Base-by-base conservation (phyloP, 2,888 invertebrate species). In the Eupeodes luniger region DNA sequence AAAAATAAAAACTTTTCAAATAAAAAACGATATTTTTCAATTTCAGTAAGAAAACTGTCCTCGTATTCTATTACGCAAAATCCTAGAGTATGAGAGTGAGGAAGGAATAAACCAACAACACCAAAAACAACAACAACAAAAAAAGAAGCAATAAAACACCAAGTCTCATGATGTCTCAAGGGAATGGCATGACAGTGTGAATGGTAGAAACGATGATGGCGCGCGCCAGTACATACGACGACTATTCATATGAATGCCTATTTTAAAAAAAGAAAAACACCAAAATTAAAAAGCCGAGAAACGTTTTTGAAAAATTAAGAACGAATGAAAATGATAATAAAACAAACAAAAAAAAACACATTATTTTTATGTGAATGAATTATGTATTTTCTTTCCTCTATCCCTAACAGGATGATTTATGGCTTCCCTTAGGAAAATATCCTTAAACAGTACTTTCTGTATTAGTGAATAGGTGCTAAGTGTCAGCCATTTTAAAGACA, bases 401-500 rank as follows among this genome's bases (percentile, higher is more conserved):
- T 9, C 4, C 40, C 40, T 1, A 40, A 7, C 4, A 4, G n/a
- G 6, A 12, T 47, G 47, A 27, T 5, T 19, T 11, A 4, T 59
- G 5, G 12, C 11, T 57, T 57, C 27, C 16, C 36, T 55, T 5
- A 7, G 40, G 40, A 9, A 10, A 53, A 57, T 44, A 44, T 59
- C 47, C 4, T 47, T 5, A 57, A 55, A 55, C 16, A 12, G 10
- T 70, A 44, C 14, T 27, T 44, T 4, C 19, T 59, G 9, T 34
- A 9, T 40, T 40, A 40, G 40, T 12, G 16, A 34, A 53, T 55
- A 14, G 49, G 51, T 55, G 53, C 11, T 51, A 83, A 72, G 19
- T 49, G 87, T 84, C 87, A 87, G 84, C 87, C 87, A 87, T 87
- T 84, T 86, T 87, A 80, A 64, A 80, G 67, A 74, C 76, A 84